These are phyloP conservation scores for Oryzaephilus surinamensis DNA, from an alignment of 1,140 invertebrate genomes.

Conservation along the genomic window DNA sequence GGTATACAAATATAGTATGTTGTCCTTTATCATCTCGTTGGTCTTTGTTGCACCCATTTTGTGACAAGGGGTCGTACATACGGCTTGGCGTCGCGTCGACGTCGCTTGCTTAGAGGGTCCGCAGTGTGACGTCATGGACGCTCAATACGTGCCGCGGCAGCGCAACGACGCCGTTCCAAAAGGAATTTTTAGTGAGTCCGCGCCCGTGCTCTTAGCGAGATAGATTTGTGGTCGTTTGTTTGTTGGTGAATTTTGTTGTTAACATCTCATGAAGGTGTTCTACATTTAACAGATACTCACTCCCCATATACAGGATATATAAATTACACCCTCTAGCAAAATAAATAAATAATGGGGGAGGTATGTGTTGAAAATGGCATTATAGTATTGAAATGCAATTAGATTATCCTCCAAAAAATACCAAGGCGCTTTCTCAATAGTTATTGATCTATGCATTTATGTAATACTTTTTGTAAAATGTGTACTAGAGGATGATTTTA, in stretches of 20 bases:
- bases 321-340: constrained; percentile 5
- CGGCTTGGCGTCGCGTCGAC: constrained; percentile 10
- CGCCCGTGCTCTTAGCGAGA: constrained; percentile 25
- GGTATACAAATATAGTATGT: constrained; percentile 1
- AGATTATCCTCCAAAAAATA: neutral
- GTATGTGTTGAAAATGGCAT: constrained; percentile 17
- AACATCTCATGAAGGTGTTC: constrained; percentile 31
- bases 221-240: constrained; percentile 19
- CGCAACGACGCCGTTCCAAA: constrained; percentile 13
- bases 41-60: too few relatives aligned
- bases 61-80: too few relatives aligned
- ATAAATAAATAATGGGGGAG: constrained; percentile 26
- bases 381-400: neutral
- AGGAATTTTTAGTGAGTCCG: constrained; percentile 27
- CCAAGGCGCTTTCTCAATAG: neutral
- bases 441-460: constrained; percentile 4
- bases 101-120: constrained; percentile 24
- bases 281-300: constrained; percentile 30
- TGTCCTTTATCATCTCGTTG: neutral
- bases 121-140: constrained; percentile 36
- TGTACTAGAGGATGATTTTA: too few relatives aligned
- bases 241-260: constrained; percentile 11
- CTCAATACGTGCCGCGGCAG: constrained; percentile 28
- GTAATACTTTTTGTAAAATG: too few relatives aligned
- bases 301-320: constrained; percentile 12